phyloP scores from a whole-genome alignment of 2,113 vertebrate species.

The Campylomormyrus numenius region DNA sequence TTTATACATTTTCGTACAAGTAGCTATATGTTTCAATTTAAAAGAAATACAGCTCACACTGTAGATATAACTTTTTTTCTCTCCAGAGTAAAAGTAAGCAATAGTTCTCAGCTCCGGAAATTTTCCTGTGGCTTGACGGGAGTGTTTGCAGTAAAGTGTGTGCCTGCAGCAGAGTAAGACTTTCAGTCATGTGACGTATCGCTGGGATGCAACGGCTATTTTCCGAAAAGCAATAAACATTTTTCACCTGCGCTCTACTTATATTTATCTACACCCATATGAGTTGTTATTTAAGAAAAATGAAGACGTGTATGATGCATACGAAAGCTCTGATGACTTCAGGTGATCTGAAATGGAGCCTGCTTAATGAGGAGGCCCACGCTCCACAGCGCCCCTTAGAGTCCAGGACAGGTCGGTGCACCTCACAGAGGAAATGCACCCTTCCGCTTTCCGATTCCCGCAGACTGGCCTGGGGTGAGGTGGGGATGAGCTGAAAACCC shows the following conservation, averaged over 20 bases:
- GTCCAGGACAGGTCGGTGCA: background rate
- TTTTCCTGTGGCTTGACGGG: background rate
- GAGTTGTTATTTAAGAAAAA: background rate
- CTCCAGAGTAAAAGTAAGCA: background rate
- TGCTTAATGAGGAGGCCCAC: background rate
- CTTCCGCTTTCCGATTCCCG: background rate
- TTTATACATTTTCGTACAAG: background rate
- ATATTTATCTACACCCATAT: background rate
- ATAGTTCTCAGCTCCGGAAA: background rate
- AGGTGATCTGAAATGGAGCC: background rate
- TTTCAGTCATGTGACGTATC: background rate
- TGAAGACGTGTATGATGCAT: background rate
- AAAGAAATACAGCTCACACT: background rate
- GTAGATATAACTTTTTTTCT: background rate
- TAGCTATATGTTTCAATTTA: conserved; percentile 3
- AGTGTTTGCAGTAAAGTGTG: background rate
- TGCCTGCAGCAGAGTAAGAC: background rate
- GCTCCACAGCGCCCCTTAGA: background rate
- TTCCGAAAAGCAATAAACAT: background rate
- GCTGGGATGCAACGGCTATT: background rate
- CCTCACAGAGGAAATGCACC: background rate
- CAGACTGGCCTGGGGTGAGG: background rate
- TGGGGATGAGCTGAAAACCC: background rate
- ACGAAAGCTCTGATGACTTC: background rate
- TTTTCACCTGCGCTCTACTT: background rate